Conservation (phyloP, 1,140 invertebrate species). For the Anadara kagoshimensis region DNA sequence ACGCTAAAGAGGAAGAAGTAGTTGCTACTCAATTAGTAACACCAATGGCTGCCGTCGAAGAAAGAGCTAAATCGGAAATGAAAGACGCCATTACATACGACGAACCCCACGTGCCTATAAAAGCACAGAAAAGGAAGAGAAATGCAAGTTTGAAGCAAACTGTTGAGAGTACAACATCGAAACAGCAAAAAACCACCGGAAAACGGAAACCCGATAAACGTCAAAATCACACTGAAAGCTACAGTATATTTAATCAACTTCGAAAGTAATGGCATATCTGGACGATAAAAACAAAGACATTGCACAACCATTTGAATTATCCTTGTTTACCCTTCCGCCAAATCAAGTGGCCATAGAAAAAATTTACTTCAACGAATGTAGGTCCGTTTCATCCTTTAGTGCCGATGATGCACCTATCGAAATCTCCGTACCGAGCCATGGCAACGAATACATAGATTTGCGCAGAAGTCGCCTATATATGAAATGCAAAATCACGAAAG, state of each 20-base stretch:
- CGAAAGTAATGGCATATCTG: constrained; percentile 28
- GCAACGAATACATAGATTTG: constrained; percentile 26
- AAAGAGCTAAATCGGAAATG: constrained; percentile 3
- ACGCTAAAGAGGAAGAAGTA: background rate
- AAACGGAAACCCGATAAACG: background rate
- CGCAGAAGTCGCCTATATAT: constrained; percentile 20
- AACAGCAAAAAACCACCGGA: too few species aligned
- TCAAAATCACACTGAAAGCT: too few species aligned
- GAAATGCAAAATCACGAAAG: constrained; percentile 26
- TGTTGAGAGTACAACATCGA: background rate
- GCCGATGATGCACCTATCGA: constrained; percentile 23
- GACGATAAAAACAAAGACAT: constrained; percentile 23
- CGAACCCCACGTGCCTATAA: background rate
- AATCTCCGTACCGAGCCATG: constrained; percentile 27
- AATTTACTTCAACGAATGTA: constrained; percentile 34
- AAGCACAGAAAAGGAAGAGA: background rate
- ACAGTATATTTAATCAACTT: too few species aligned
- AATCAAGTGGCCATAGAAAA: constrained; percentile 31
- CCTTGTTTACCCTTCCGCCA: constrained; percentile 16
- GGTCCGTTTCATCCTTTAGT: constrained; percentile 26
- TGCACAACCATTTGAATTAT: constrained; percentile 25
- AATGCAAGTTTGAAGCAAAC: too few species aligned
- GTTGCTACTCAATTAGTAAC: constrained; percentile 2
- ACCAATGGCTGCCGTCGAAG: constrained; percentile 12
- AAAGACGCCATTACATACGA: constrained; percentile 5